Percentiles rank a stretch among this genome's conserved stretches.
Conservation (phyloP, 2,888 invertebrate species). For the Acanthopleura granulata region DNA sequence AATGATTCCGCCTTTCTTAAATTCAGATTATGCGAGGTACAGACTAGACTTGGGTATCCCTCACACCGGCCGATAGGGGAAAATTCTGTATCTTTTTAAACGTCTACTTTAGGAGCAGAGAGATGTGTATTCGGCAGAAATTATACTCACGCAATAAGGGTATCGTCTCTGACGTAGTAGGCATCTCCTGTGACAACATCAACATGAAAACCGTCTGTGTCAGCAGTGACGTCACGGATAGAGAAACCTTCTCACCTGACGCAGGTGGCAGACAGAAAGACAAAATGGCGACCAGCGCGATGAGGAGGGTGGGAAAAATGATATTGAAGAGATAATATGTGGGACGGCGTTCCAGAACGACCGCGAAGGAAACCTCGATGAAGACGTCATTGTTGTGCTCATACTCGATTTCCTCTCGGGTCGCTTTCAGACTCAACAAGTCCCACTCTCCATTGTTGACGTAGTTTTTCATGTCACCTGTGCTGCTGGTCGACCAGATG, state of each 20-base stretch:
- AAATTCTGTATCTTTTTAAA: too few species aligned
- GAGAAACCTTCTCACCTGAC: conserved; percentile 16
- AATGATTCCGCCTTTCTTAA: too few species aligned
- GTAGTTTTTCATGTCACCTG: conserved; percentile 1
- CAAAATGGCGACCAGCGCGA: conserved; percentile 17
- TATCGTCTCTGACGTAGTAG: conserved; percentile 10
- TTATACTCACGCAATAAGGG: neutral
- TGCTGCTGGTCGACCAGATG: neutral
- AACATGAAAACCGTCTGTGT: conserved; percentile 17
- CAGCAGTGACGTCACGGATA: conserved; percentile 11
- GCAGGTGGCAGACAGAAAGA: conserved; percentile 18
- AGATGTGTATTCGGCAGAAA: too few species aligned
- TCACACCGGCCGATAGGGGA: too few species aligned
- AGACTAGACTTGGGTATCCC: too few species aligned
- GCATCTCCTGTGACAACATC: conserved; percentile 11
- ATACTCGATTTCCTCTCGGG: neutral
- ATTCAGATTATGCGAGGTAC: too few species aligned
- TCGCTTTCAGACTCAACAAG: neutral
- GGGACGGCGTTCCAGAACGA: neutral
- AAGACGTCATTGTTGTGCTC: neutral
- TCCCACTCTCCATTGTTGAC: conserved; percentile 20
- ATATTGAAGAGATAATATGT: conserved; percentile 19
- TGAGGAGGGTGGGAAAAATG: neutral
- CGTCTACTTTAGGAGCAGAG: too few species aligned
- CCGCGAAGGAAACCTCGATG: neutral